These are phyloP conservation scores for Lepidocolaptes lacrymiger DNA, from an alignment of 2,797 vertebrate genomes.

Conservation along the genomic window DNA sequence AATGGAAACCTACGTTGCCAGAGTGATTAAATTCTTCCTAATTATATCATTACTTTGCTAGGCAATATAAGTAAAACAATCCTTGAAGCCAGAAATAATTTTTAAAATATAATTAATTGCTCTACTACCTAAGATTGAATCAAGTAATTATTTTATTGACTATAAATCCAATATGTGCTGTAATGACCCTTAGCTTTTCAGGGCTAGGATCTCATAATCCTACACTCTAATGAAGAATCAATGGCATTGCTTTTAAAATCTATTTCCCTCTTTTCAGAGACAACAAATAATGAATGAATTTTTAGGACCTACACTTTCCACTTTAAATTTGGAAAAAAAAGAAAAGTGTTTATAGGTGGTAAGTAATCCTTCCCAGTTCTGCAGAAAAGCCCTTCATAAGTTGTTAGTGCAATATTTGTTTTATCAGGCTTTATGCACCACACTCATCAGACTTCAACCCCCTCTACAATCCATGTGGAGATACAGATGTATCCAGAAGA, in stretches of 20 bases:
- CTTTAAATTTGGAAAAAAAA: neutral
- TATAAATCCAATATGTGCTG: conserved; percentile 68
- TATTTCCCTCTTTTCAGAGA: neutral
- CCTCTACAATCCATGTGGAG: rapidly evolving
- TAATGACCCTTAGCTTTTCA: conserved; percentile 68
- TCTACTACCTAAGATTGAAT: conserved; percentile 60
- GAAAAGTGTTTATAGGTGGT: neutral
- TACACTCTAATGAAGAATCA: conserved; percentile 43
- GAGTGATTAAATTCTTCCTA: conserved; percentile 75
- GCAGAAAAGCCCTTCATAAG: neutral
- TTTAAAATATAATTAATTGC: conserved; percentile 73
- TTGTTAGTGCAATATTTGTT: neutral
- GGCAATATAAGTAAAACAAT: conserved; percentile 72
- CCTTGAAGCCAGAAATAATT: conserved; percentile 67
- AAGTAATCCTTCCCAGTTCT: neutral
- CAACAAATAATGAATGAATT: neutral
- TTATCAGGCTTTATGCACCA: neutral
- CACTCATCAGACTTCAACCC: neutral
- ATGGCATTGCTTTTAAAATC: conserved; percentile 9
- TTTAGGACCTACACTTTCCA: neutral
- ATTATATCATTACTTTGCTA: conserved; percentile 75
- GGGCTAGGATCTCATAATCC: conserved; percentile 65
- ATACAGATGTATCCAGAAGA: neutral
- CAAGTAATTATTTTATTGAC: conserved; percentile 79
- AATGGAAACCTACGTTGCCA: conserved; percentile 56